Evolutionary conservation across 2,888 invertebrate species (phyloP), one percentile per base, ranked within the genome.

Genomic region (Melangyna quadrimaculata): DNA sequence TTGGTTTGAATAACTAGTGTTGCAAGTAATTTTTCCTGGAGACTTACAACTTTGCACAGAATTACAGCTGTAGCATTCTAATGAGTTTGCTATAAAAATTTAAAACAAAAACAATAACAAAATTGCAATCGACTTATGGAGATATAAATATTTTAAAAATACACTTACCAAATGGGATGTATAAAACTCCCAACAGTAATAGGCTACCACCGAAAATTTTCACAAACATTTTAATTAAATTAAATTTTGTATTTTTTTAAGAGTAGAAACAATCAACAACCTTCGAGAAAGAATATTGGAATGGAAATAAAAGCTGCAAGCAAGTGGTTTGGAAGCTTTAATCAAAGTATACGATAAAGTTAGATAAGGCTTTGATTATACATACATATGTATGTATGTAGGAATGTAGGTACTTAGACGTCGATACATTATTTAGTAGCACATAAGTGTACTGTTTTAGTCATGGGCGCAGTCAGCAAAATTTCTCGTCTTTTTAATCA

Each of bases 311-410:
- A 53, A 78, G n/a, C 48, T 27, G 3, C 0, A 35, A 24, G 7
- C 59, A 67, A n/a, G 19, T 55, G 37, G 14, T 14, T 40, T 7
- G 10, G 53, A 57, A 32, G 32, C 77, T 83, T 75, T 75, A 84
- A 79, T 79, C 19, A 40, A 55, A 24, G 48, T 24, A n/a, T n/a
- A n/a, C 7, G 51, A 51, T 51, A 45, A n/a, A 57, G 40, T n/a
- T 32, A 79, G 83, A 83, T 83, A 74, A 83, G 57, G 10, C 4
- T 48, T 55, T n/a, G 43, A 19, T n/a, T n/a, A n/a, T n/a, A n/a
- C n/a, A n/a, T n/a, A n/a, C n/a, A n/a, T n/a, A n/a, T n/a, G n/a
- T n/a, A n/a, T n/a, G n/a, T n/a, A n/a, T n/a, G n/a, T n/a, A n/a
- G n/a, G n/a, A n/a, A n/a, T n/a, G 61, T 74, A 73, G 29, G 10